Evolutionary conservation across 2,797 vertebrate genomes (phyloP).

Genomic region (Sorex maritimensis): DNA sequence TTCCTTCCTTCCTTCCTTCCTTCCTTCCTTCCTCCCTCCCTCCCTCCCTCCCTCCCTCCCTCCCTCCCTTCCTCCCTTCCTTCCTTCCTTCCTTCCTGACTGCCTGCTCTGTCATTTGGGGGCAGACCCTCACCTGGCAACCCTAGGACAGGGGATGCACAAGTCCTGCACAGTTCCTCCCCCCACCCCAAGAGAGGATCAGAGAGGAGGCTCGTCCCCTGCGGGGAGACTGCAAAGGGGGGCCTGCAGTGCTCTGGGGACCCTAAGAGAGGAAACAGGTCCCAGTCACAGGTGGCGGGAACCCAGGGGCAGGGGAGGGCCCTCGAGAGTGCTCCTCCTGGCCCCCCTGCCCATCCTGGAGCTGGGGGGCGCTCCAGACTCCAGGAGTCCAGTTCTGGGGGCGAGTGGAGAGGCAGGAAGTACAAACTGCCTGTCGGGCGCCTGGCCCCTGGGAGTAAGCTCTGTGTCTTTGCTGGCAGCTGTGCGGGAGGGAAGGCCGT

Average conservation of each 20-base stretch:
- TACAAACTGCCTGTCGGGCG: conserved; percentile 74
- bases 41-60: too few species aligned
- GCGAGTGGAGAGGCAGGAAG: not conserved
- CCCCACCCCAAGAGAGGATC: too few species aligned
- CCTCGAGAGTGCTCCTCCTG: not conserved
- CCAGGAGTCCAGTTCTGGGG: not conserved
- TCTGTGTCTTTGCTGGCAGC: conserved; percentile 73
- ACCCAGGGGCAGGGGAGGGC: not conserved
- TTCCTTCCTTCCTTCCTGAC: too few species aligned
- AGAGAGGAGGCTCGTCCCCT: too few species aligned
- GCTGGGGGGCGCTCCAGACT: not conserved
- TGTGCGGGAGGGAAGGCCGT: conserved; percentile 57
- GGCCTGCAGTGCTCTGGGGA: accelerated
- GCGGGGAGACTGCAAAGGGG: not conserved
- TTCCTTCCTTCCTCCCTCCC: too few species aligned
- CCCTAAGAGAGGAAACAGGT: not conserved
- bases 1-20: not conserved
- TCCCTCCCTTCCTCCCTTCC: too few species aligned
- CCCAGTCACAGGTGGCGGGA: not conserved
- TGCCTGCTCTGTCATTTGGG: too few species aligned
- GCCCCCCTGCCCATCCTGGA: not conserved
- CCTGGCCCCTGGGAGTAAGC: conserved; percentile 69
- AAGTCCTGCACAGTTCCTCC: too few species aligned
- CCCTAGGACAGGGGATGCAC: too few species aligned
- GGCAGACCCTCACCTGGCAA: too few species aligned